These are phyloP conservation scores for Scomber colias DNA, from an alignment of 2,113 vertebrate genomes.

Conservation along the genomic window DNA sequence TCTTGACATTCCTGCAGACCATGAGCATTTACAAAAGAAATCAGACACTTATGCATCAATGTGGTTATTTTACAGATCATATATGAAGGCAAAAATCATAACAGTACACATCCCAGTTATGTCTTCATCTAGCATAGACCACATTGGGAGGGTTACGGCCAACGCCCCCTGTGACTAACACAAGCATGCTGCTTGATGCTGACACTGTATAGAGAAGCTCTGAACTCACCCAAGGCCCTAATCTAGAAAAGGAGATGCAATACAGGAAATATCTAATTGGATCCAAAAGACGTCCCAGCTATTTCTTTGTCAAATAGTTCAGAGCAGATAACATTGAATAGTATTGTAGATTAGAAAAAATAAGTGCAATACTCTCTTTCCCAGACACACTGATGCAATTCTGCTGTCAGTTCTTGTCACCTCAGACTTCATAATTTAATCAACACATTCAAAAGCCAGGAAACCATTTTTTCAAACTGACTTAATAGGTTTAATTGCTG, in stretches of 20 bases:
- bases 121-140: constrained; percentile 19
- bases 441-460: constrained; percentile 27
- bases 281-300: constrained; percentile 53
- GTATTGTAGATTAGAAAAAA: constrained; percentile 29
- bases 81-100: not conserved
- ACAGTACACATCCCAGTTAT: constrained; percentile 31
- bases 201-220: constrained; percentile 49
- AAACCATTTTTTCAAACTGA: constrained; percentile 38
- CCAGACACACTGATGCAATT: constrained; percentile 11
- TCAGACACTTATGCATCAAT: not conserved
- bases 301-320: constrained; percentile 71
- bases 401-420: not conserved
- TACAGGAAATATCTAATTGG: constrained; percentile 57
- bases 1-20: not conserved
- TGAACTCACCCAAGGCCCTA: constrained; percentile 52
- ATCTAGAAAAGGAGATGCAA: constrained; percentile 57
- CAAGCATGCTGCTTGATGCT: constrained; percentile 27
- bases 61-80: constrained; percentile 3
- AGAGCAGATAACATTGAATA: constrained; percentile 40
- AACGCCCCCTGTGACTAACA: constrained; percentile 41
- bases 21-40: constrained; percentile 8
- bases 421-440: constrained; percentile 39
- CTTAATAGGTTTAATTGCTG: constrained; percentile 59
- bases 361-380: constrained; percentile 25
- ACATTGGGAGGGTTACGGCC: constrained; percentile 39